Conservation (phyloP, 2,797 vertebrate species). For the Xenentodon cancila region DNA sequence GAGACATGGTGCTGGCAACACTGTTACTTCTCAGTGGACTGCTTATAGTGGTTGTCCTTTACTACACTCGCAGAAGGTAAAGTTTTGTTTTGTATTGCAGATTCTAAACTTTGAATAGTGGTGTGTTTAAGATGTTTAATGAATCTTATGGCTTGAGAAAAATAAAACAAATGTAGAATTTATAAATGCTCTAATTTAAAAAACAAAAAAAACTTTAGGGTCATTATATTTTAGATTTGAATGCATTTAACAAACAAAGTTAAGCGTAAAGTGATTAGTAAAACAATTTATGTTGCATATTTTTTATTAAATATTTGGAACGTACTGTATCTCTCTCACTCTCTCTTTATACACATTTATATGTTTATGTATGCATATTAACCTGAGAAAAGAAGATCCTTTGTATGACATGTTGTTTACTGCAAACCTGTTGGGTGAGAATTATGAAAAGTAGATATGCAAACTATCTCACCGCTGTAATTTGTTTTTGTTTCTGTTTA, state of each 20-base stretch:
- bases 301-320: too few relatives aligned
- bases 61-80: conserved; percentile 74
- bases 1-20: conserved; percentile 71
- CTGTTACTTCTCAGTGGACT: conserved; percentile 61
- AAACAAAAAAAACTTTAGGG: too few relatives aligned
- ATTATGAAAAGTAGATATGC: conserved; percentile 8
- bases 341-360: too few relatives aligned
- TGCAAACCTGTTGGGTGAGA: conserved; percentile 48
- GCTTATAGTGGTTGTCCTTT: conserved; percentile 58
- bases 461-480: neutral
- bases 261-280: too few relatives aligned
- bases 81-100: neutral
- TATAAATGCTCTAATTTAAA: too few relatives aligned
- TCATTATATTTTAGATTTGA: too few relatives aligned
- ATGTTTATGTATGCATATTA: neutral
- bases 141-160: neutral
- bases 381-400: neutral
- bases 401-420: neutral
- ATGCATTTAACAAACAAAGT: too few relatives aligned
- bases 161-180: too few relatives aligned
- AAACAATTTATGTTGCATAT: too few relatives aligned
- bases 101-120: too few relatives aligned
- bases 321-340: too few relatives aligned
- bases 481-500: conserved; percentile 7
- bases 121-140: too few relatives aligned